phyloP scores from a whole-genome alignment of 2,888 invertebrate species.

The Macrosiphum euphorbiae region DNA sequence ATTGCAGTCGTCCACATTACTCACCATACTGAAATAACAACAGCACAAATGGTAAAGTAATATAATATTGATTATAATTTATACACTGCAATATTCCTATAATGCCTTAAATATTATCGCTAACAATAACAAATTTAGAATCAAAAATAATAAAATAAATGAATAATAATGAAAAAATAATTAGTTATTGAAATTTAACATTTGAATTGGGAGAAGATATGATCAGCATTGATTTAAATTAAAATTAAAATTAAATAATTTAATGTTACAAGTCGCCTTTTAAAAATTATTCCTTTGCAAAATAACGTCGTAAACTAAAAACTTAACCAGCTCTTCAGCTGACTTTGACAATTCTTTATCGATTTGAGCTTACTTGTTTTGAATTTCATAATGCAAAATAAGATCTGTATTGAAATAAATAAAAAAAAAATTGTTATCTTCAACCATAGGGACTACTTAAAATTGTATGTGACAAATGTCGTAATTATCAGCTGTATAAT shows the following conservation, averaged over 20 bases:
- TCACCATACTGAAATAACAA: slow-evolving; percentile 10
- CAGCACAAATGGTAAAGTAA: not conserved
- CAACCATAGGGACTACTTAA: not conserved
- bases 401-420: not conserved
- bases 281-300: not conserved
- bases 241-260: not conserved
- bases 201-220: not conserved
- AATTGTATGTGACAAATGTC: not conserved
- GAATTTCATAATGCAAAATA: not conserved
- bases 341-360: no score
- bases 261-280: not conserved
- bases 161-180: not conserved
- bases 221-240: not conserved
- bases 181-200: not conserved
- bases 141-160: not conserved
- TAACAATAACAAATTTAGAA: not conserved
- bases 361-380: no score
- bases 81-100: not conserved
- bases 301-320: not conserved
- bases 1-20: slow-evolving; percentile 41
- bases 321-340: no score
- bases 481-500: not conserved
- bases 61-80: not conserved
- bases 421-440: not conserved
- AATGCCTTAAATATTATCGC: not conserved